A percentile compares a stretch with the other conserved stretches of the same genome.
phyloP scores from a whole-genome alignment of 2,797 vertebrate genomes.

The Pantherophis vulpinus region DNA sequence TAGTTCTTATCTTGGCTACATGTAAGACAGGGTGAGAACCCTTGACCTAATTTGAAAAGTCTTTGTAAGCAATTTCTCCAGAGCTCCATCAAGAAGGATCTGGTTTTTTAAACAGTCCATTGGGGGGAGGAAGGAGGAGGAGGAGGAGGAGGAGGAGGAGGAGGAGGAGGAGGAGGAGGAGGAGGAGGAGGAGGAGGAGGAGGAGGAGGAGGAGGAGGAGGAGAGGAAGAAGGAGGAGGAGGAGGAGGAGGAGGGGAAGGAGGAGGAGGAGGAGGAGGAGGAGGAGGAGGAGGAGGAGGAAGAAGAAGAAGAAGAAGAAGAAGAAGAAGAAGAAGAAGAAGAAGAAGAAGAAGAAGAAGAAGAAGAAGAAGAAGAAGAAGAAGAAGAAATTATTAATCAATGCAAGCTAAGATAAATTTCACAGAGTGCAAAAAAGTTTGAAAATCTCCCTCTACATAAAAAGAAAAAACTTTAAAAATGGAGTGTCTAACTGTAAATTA shows the following conservation, averaged over 20 bases:
- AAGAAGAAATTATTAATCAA: neutral
- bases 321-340: too few species aligned
- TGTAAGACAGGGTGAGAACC: neutral
- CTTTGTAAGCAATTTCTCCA: neutral
- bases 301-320: too few species aligned
- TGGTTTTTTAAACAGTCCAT: neutral
- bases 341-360: too few species aligned
- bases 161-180: too few species aligned
- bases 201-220: too few species aligned
- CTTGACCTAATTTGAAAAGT: neutral
- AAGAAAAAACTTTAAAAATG: neutral
- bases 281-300: too few species aligned
- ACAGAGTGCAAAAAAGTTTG: neutral
- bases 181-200: too few species aligned
- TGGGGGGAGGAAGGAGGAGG: accelerated
- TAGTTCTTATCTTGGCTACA: neutral
- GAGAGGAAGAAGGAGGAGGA: too few species aligned
- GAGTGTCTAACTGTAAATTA: neutral
- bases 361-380: neutral
- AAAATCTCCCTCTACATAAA: neutral
- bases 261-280: too few species aligned
- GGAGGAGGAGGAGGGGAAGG: too few species aligned
- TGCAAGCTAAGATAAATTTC: neutral
- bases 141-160: neutral
- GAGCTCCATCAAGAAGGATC: neutral